Evolutionary conservation across 2,113 vertebrate genomes (phyloP).

Genomic region (Corythornis cristatus): DNA sequence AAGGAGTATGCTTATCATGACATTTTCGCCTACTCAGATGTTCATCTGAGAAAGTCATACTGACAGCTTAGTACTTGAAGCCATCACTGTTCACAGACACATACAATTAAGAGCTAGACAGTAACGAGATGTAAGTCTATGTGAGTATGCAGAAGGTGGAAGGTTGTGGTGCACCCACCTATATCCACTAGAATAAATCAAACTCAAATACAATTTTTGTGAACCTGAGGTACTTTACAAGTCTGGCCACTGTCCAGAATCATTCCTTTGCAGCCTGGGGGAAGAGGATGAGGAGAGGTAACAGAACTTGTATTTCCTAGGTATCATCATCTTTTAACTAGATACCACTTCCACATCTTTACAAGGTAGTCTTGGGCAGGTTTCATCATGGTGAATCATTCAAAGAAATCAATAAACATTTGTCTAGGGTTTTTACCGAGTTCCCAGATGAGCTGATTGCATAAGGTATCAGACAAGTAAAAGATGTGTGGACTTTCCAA

Average conservation of each 20-base stretch:
- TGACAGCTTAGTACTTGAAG: constrained; percentile 61
- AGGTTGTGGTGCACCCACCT: constrained; percentile 29
- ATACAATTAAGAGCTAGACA: constrained; percentile 62
- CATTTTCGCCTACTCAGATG: constrained; percentile 68
- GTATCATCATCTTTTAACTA: not conserved
- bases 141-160: not conserved
- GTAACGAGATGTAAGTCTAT: constrained; percentile 51
- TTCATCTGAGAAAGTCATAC: constrained; percentile 59
- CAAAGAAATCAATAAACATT: not conserved
- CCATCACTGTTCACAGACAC: constrained; percentile 66
- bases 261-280: not conserved
- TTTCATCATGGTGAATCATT: not conserved
- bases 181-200: not conserved
- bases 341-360: not conserved
- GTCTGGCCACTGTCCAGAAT: not conserved
- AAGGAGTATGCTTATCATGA: constrained; percentile 68
- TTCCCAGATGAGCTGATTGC: not conserved
- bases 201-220: not conserved
- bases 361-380: not conserved
- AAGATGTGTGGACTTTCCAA: not conserved
- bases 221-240: not conserved
- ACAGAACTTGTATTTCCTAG: not conserved
- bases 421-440: not conserved
- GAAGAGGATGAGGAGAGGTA: not conserved
- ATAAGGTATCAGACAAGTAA: not conserved